These are phyloP conservation scores for Spatulosminthurus flaviceps DNA, from an alignment of 2,888 invertebrate species.

Conservation along the genomic window DNA sequence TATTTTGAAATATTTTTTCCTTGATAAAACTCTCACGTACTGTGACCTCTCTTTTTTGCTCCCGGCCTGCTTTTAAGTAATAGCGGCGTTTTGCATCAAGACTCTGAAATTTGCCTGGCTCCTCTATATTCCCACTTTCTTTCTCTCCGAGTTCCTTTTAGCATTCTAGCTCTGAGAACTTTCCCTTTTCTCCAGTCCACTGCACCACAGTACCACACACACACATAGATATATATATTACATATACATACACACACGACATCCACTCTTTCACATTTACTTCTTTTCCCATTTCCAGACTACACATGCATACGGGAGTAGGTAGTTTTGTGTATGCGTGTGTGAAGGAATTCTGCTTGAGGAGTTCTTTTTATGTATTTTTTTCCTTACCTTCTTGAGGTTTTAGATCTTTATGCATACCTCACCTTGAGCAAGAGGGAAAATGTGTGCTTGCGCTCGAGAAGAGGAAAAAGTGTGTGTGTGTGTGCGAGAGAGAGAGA, in stretches of 20 bases:
- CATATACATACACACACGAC: conserved; percentile 25
- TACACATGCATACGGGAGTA: conserved; percentile 30
- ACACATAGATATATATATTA: background rate
- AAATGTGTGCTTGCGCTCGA: too few relatives aligned
- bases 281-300: conserved; percentile 11
- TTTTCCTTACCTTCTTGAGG: background rate
- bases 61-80: conserved; percentile 57
- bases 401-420: background rate
- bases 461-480: too few relatives aligned
- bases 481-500: too few relatives aligned
- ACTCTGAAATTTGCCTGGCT: conserved; percentile 58
- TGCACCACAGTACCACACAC: background rate
- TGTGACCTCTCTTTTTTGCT: conserved; percentile 57
- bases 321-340: too few relatives aligned
- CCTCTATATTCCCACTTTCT: conserved; percentile 5
- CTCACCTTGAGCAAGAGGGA: background rate
- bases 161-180: conserved; percentile 2
- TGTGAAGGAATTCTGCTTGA: too few relatives aligned
- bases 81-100: conserved; percentile 58
- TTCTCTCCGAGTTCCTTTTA: background rate
- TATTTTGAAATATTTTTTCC: conserved; percentile 34
- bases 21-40: conserved; percentile 62
- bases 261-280: background rate
- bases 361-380: background rate
- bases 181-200: conserved; percentile 14